These are phyloP conservation scores for Lasioglossum oenotherae DNA, from an alignment of 2,888 invertebrate species.

Conservation along the genomic window DNA sequence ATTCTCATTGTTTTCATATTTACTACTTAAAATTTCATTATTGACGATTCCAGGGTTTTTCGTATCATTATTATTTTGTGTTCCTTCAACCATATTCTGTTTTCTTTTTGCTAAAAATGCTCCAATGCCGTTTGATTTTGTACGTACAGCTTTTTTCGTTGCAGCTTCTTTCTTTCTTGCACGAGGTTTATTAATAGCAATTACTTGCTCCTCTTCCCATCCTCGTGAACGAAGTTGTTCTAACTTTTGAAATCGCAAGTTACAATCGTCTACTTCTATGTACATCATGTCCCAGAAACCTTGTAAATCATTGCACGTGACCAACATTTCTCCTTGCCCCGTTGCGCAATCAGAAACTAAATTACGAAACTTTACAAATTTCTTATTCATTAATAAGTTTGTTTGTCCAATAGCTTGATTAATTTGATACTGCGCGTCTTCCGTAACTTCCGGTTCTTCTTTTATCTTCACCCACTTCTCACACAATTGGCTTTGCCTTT, in stretches of 20 bases:
- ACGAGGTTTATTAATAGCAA: slow-evolving; percentile 58
- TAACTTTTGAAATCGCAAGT: slow-evolving; percentile 75
- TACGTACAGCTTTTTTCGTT: slow-evolving; percentile 18
- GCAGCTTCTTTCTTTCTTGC: slow-evolving; percentile 46
- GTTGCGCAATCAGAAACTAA: slow-evolving; percentile 83
- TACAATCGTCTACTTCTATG: slow-evolving; percentile 86
- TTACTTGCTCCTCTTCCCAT: slow-evolving; percentile 85
- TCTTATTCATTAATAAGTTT: slow-evolving; percentile 90
- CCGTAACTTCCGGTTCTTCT: slow-evolving; percentile 82
- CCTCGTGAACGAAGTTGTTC: slow-evolving; percentile 64
- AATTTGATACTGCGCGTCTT: slow-evolving; percentile 87
- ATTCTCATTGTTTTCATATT: background rate
- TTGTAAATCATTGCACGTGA: slow-evolving; percentile 90
- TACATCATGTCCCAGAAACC: slow-evolving; percentile 96
- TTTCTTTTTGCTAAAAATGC: slow-evolving; percentile 73
- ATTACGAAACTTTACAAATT: slow-evolving; percentile 90
- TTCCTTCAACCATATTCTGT: slow-evolving; percentile 60
- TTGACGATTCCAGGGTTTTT: background rate
- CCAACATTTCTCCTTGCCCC: slow-evolving; percentile 84
- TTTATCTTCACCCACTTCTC: slow-evolving; percentile 86
- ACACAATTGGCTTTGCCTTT: slow-evolving; percentile 86
- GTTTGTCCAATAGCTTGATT: slow-evolving; percentile 92
- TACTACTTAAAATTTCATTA: background rate
- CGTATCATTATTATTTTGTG: background rate
- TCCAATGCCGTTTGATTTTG: slow-evolving; percentile 68